Evolutionary conservation across 1,140 invertebrate species (phyloP), one percentile per base, ranked within the genome.

Genomic region (Drosophila rufa): DNA sequence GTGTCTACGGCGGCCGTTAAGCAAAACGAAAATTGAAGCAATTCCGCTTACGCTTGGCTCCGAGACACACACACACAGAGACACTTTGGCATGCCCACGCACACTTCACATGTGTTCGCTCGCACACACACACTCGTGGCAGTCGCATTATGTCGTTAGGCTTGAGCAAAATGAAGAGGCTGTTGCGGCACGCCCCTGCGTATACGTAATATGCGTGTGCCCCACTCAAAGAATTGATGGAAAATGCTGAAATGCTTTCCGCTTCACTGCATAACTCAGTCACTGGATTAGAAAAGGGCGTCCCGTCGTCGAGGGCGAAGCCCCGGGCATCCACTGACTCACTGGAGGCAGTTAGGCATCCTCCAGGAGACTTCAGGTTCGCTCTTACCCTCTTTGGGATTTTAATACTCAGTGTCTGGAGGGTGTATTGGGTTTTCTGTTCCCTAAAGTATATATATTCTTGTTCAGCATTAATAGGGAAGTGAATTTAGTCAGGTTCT

Each of bases 241-340:
- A 90, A 90, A 90, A 90, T 90, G 86, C 86, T 90, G 86, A 85
- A 90, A 90, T 87, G 86, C 85, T 90, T 90, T 90, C 89, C 85
- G 85, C 85, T 85, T 81, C 85, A 89, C 85, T 90, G 85, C 81
- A 90, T 90, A 90, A 80, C 82, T 90, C 85, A 90, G 85, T 85
- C 85, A 90, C 65, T 90, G 86, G 85, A 90, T 90, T 90, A 90
- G 85, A 90, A 90, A 90, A 90, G 86, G 85, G 85, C 85, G 85
- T 73, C 79, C 56, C 33, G 48, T 57, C 50, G 62, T 53, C 55
- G 59, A 42, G 61, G 30, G 47, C 27, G 22, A 36, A 36, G 45
- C 27, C 38, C 33, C 53, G 42, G 36, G 48, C 48, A 48, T 17
- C 45, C 43, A 67, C 19, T 48, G 51, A n/a, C 40, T 45, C 30